Conservation (phyloP, 2,797 vertebrate genomes). For the Sebastes hubbsi region DNA sequence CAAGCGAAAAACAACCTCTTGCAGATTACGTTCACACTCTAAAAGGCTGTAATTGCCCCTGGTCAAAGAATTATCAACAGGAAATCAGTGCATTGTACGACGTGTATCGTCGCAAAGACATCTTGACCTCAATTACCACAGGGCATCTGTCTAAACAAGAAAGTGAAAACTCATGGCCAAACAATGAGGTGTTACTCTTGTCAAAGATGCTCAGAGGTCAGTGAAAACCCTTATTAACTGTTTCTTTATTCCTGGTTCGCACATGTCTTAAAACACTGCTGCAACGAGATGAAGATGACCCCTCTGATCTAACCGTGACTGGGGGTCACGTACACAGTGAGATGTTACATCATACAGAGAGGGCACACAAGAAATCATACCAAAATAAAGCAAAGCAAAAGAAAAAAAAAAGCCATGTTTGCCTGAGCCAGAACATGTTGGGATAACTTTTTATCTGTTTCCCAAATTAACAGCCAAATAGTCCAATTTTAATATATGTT, state of each 20-base stretch:
- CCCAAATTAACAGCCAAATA: background rate
- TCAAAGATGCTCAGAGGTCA: conserved; percentile 59
- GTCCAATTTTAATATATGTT: background rate
- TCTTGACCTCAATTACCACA: conserved; percentile 72
- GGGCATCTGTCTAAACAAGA: conserved; percentile 42
- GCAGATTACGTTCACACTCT: conserved; percentile 22
- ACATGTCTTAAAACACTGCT: conserved; percentile 45
- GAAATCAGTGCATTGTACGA: conserved; percentile 42
- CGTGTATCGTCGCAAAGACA: conserved; percentile 9
- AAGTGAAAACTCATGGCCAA: conserved; percentile 64
- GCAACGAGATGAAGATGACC: conserved; percentile 29
- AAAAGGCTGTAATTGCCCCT: conserved; percentile 38
- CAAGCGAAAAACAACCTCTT: conserved; percentile 25
- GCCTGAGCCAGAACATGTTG: background rate
- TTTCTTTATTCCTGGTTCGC: conserved; percentile 38
- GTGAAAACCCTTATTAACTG: conserved; percentile 49
- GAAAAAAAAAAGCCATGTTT: too few species aligned
- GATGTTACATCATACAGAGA: conserved; percentile 1
- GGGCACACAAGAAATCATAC: background rate
- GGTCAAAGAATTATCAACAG: conserved; percentile 48
- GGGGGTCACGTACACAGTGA: conserved; percentile 8
- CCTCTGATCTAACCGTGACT: conserved; percentile 15
- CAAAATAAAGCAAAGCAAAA: background rate
- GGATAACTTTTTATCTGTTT: too few species aligned
- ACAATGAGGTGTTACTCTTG: conserved; percentile 51